Evolutionary conservation across 2,888 invertebrate genomes (phyloP).

Genomic region (Megaustenia siamemsis): DNA sequence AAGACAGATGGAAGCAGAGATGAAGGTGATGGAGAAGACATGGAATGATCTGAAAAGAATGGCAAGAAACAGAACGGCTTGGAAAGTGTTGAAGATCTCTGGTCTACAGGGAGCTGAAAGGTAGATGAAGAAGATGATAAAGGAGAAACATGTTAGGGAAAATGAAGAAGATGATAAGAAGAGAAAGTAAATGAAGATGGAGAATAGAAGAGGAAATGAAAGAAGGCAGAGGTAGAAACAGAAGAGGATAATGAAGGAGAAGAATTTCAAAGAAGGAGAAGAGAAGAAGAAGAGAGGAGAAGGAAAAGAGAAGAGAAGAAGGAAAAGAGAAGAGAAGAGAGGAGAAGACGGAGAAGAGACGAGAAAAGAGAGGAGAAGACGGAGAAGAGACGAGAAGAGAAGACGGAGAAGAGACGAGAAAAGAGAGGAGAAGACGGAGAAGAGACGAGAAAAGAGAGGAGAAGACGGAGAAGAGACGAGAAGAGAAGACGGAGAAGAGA

Average conservation of each 20-base stretch:
- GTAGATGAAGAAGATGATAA: background rate
- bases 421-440: background rate
- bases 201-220: background rate
- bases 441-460: too few relatives aligned
- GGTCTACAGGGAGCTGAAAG: too few relatives aligned
- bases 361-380: background rate
- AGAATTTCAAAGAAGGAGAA: background rate
- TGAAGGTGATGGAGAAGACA: too few relatives aligned
- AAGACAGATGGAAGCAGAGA: too few relatives aligned
- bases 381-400: too few relatives aligned
- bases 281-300: background rate
- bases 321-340: background rate
- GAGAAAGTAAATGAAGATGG: conserved; percentile 3
- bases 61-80: too few relatives aligned
- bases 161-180: too few relatives aligned
- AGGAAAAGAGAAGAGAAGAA: background rate
- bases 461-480: too few relatives aligned
- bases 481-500: background rate
- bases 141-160: too few relatives aligned
- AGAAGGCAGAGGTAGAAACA: conserved; percentile 1
- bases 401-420: background rate
- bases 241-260: background rate
- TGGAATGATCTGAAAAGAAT: too few relatives aligned
- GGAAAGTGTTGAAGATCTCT: too few relatives aligned
- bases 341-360: background rate